These are phyloP conservation scores for Brachylomia viminalis DNA, from an alignment of 2,888 invertebrate species.

Conservation along the genomic window DNA sequence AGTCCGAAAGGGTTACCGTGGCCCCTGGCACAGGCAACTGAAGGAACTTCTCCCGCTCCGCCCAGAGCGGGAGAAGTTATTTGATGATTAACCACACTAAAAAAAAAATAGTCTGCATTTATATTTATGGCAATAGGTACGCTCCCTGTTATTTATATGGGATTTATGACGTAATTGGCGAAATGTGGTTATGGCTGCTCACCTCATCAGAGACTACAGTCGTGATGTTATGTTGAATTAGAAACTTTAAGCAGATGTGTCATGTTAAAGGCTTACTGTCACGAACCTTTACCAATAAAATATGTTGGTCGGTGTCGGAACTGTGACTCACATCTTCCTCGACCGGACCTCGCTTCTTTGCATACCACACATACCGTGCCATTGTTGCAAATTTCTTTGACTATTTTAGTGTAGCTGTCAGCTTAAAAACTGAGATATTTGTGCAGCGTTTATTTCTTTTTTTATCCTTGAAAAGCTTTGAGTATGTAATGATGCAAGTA, in stretches of 20 bases:
- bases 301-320: slow-evolving; percentile 7
- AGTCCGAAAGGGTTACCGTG: too few relatives aligned
- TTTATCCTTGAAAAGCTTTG: too few relatives aligned
- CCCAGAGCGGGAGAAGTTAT: too few relatives aligned
- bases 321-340: slow-evolving; percentile 37
- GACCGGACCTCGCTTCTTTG: slow-evolving; percentile 15
- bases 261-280: slow-evolving; percentile 26
- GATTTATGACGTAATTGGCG: not conserved
- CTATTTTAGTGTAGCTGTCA: not conserved
- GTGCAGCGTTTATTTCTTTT: not conserved
- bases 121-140: not conserved
- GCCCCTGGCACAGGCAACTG: too few relatives aligned
- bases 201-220: not conserved
- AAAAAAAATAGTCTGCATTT: too few relatives aligned
- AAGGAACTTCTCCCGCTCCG: too few relatives aligned
- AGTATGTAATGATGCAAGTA: too few relatives aligned
- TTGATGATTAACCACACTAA: too few relatives aligned
- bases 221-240: slow-evolving; percentile 20
- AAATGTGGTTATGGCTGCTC: not conserved
- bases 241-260: slow-evolving; percentile 33
- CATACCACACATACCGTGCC: slow-evolving; percentile 31
- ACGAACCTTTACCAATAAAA: slow-evolving; percentile 4
- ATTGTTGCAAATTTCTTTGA: slow-evolving; percentile 12
- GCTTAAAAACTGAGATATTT: not conserved
- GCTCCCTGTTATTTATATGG: too few relatives aligned